Evolutionary conservation across 2,888 invertebrate genomes (phyloP), one percentile per base, ranked within the genome.

Genomic region (Sialis fuliginosa): DNA sequence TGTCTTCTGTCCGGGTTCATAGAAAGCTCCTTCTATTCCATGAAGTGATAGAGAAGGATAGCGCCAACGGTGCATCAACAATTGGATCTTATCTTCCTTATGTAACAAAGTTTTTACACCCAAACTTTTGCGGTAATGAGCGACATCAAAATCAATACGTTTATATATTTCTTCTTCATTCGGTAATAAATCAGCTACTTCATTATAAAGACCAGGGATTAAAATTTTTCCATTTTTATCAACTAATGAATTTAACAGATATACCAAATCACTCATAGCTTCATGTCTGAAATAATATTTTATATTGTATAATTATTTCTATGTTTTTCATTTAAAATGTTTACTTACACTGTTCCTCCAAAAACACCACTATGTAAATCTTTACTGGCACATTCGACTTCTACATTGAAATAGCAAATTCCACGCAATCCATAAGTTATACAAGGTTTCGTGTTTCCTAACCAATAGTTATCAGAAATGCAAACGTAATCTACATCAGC

Each of bases 401-500:
- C 89, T 39, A 92, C 59, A 56, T 77, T 78, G 64, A 91, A 98
- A 65, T 96, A 96, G 60, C 87, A 88, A 49, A 93, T 74, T 10
- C 97, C 97, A 53, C 95, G 75, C 8, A 98, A 72, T 5, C 97
- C 97, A 65, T 97, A 97, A 0, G 96, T 96, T 50, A 98, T 77
- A 62, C 97, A 97, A 0, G 98, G 97, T 60, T 91, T 93, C n/a
- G 79, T 82, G 51, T 84, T 93, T 2, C 97, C 96, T 49, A 98
- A 68, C 97, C 97, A 98, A 63, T 97, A 98, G 67, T 96, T 98
- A 64, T 98, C 97, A 22, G 95, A 95, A 60, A 98, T 96, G 63
- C 96, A 96, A 10, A 95, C 90, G 67, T 79, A 96, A 64, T 97
- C 95, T 0, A 91, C 82, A 60, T 77, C 75, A 46, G 78, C 71